Conservation (phyloP, 1,140 invertebrate genomes). For the Plectrocnemia conspersa region DNA sequence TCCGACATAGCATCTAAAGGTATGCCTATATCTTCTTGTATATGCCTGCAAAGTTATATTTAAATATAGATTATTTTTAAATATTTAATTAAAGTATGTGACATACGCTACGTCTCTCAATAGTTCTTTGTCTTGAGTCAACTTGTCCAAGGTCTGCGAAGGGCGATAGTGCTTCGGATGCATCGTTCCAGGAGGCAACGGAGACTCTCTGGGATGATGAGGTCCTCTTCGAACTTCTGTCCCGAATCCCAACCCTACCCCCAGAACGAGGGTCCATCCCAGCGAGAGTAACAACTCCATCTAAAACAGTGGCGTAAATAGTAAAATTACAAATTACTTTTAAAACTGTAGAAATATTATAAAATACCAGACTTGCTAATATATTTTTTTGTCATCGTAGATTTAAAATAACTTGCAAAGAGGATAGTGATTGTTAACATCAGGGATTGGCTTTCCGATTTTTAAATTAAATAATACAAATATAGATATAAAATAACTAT, state of each 20-base stretch:
- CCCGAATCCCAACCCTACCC: constrained; percentile 36
- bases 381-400: too few species aligned
- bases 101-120: constrained; percentile 65
- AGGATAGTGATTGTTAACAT: too few species aligned
- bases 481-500: too few species aligned
- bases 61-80: background rate
- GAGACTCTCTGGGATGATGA: constrained; percentile 63
- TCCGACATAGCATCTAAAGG: constrained; percentile 61
- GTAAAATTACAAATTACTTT: background rate
- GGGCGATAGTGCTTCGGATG: constrained; percentile 58
- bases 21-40: constrained; percentile 68
- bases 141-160: constrained; percentile 43
- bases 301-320: background rate
- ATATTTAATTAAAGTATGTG: background rate
- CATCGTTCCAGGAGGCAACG: constrained; percentile 47
- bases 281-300: constrained; percentile 38
- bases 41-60: constrained; percentile 52
- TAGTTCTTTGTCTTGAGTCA: constrained; percentile 62
- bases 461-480: too few species aligned
- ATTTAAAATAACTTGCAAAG: too few species aligned
- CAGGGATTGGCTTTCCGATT: too few species aligned
- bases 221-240: constrained; percentile 54
- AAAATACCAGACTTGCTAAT: too few species aligned
- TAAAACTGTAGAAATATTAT: too few species aligned
- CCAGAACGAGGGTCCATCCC: constrained; percentile 39